A percentile compares a stretch with the other conserved stretches of the same genome.
Evolutionary conservation across 2,113 vertebrate genomes (phyloP).

Genomic region (Tragelaphus buxtoni): DNA sequence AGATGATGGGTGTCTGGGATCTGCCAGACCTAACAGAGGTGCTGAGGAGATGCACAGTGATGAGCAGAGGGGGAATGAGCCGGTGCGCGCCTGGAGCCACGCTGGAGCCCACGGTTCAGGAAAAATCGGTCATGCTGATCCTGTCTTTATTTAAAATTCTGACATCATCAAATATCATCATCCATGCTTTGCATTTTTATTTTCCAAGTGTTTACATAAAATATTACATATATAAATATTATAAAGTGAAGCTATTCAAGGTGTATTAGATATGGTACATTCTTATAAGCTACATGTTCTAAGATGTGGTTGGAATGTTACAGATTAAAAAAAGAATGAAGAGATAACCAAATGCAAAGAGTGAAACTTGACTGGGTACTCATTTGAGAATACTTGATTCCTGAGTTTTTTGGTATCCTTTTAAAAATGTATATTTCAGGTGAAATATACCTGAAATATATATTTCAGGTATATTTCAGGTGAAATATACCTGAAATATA

Average conservation of each 20-base stretch:
- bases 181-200: neutral
- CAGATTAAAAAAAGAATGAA: neutral
- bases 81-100: neutral
- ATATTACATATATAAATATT: neutral
- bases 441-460: neutral
- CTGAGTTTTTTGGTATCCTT: neutral
- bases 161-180: neutral
- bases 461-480: neutral
- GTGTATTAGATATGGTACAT: neutral
- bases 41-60: neutral
- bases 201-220: neutral
- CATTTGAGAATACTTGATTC: neutral
- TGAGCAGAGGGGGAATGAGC: neutral
- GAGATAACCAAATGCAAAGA: neutral
- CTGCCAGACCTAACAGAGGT: neutral
- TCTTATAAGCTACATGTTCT: neutral
- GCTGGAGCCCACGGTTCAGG: neutral
- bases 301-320: neutral
- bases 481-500: neutral
- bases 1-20: neutral
- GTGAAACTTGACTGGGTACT: neutral
- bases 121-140: neutral
- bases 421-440: neutral
- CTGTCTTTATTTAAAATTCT: neutral
- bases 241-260: neutral